A percentile compares a stretch with the other conserved stretches of the same genome.
Evolutionary conservation across 2,888 invertebrate genomes (phyloP).

Genomic region (Acleris sparsana): DNA sequence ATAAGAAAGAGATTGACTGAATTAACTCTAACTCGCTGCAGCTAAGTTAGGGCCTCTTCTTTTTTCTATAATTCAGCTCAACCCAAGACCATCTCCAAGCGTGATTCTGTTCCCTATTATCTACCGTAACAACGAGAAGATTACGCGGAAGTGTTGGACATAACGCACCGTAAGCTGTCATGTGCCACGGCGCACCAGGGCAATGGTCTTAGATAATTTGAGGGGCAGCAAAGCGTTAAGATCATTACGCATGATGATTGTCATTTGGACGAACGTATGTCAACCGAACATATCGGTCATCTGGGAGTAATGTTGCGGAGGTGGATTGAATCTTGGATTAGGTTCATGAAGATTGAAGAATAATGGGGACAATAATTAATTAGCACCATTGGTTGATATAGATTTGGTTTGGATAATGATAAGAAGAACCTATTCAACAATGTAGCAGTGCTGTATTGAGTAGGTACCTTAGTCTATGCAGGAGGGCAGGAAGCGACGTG

Average conservation of each 20-base stretch:
- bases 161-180: conserved; percentile 74
- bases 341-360: not conserved
- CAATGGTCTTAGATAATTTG: conserved; percentile 80
- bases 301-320: conserved; percentile 29
- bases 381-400: too few relatives aligned
- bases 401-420: too few relatives aligned
- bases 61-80: not conserved
- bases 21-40: too few relatives aligned
- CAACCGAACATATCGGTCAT: conserved; percentile 35
- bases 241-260: conserved; percentile 73
- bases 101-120: conserved; percentile 25
- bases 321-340: not conserved
- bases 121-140: conserved; percentile 39
- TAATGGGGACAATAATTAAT: not conserved
- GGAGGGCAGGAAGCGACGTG: too few relatives aligned
- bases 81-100: not conserved
- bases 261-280: conserved; percentile 58
- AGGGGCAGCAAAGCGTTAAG: conserved; percentile 80
- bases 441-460: too few relatives aligned
- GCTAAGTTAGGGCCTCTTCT: too few relatives aligned
- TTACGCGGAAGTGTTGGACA: conserved; percentile 73
- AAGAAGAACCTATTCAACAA: too few relatives aligned
- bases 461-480: too few relatives aligned
- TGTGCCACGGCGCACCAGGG: conserved; percentile 74
- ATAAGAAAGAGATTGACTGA: too few relatives aligned